Conservation (phyloP, 2,113 vertebrate species). For the Morone saxatilis region DNA sequence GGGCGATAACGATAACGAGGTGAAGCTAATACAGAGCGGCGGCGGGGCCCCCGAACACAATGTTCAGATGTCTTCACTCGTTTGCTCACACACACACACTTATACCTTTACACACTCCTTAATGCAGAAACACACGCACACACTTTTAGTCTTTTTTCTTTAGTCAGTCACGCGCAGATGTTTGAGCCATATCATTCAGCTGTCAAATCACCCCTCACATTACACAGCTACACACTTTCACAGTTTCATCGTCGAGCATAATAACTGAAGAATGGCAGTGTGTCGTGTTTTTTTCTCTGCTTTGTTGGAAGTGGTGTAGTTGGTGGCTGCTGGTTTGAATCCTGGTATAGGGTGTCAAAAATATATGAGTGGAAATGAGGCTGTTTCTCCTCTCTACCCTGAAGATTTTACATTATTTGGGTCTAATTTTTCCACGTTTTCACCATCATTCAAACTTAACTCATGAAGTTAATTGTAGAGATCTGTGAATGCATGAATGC, state of each 20-base stretch:
- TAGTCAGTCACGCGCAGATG: slow-evolving; percentile 19
- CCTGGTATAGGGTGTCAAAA: background rate
- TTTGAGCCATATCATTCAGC: slow-evolving; percentile 34
- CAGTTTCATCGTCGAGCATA: background rate
- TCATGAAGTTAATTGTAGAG: too few relatives aligned
- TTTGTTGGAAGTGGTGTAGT: background rate
- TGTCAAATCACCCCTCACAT: slow-evolving; percentile 23
- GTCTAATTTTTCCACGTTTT: too few relatives aligned
- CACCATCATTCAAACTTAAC: too few relatives aligned
- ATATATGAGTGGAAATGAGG: too few relatives aligned
- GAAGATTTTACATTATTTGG: too few relatives aligned
- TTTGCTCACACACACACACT: slow-evolving; percentile 23
- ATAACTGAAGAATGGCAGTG: background rate
- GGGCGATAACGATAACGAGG: slow-evolving; percentile 81
- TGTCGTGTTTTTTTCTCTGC: background rate
- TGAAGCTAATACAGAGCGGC: slow-evolving; percentile 79
- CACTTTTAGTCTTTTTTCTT: slow-evolving; percentile 31
- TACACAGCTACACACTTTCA: slow-evolving; percentile 15
- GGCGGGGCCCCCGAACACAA: slow-evolving; percentile 51
- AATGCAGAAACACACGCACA: slow-evolving; percentile 34
- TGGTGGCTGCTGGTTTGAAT: background rate
- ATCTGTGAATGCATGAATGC: too few relatives aligned
- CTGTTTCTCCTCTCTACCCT: too few relatives aligned
- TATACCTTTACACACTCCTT: slow-evolving; percentile 25
- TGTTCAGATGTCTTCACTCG: slow-evolving; percentile 74